A percentile compares a stretch with the other conserved stretches of the same genome.
Conservation (phyloP, 2,888 invertebrate genomes). For the Parnassius smintheus region DNA sequence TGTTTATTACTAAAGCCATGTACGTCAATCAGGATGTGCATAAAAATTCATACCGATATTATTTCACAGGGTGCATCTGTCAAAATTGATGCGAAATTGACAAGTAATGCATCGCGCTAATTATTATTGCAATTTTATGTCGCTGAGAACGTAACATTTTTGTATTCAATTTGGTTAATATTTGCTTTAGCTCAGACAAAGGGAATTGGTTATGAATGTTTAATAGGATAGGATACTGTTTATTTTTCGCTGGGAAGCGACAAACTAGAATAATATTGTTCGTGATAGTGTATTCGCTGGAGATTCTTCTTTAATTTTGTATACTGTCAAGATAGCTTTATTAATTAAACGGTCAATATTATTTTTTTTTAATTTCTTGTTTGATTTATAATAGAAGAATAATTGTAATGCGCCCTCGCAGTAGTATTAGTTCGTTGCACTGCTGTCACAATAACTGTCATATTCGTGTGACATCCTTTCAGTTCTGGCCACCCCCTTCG, state of each 20-base stretch:
- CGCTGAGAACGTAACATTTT: constrained; percentile 44
- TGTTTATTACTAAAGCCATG: constrained; percentile 50
- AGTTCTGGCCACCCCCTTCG: constrained; percentile 69
- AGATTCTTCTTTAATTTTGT: constrained; percentile 13
- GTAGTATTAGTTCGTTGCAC: constrained; percentile 56
- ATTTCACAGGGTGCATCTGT: constrained; percentile 46
- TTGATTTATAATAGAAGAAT: constrained; percentile 11
- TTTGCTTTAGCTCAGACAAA: constrained; percentile 53
- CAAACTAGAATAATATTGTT: constrained; percentile 57
- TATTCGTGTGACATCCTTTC: constrained; percentile 77
- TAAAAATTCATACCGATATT: constrained; percentile 48
- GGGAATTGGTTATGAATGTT: constrained; percentile 65
- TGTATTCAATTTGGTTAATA: constrained; percentile 43
- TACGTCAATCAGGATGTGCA: constrained; percentile 61
- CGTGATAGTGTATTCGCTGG: constrained; percentile 36
- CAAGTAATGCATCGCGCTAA: constrained; percentile 58
- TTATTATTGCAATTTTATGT: constrained; percentile 58
- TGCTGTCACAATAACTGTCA: constrained; percentile 81
- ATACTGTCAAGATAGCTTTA: neutral
- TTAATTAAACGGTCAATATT: constrained; percentile 2
- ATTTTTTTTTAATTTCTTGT: constrained; percentile 5
- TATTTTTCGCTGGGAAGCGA: constrained; percentile 68
- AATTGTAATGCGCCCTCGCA: constrained; percentile 18
- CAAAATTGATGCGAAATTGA: constrained; percentile 57
- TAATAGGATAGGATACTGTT: constrained; percentile 60